Conservation (phyloP, 2,113 vertebrate species). For the Nettapus auritus region DNA sequence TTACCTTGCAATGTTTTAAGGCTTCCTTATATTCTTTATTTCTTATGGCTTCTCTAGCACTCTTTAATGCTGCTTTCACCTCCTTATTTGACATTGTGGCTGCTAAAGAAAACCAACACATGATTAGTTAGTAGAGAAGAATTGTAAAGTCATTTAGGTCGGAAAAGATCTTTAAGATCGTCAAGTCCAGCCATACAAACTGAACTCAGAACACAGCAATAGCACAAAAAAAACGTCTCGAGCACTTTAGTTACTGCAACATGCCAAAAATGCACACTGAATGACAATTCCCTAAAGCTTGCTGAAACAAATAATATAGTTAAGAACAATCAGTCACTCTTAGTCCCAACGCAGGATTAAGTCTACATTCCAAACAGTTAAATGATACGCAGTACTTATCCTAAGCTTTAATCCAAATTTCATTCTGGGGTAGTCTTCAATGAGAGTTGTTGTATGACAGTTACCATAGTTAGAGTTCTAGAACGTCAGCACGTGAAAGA, state of each 20-base stretch:
- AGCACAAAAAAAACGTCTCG: neutral
- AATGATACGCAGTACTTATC: neutral
- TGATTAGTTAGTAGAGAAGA: neutral
- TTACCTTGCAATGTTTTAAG: constrained; percentile 97
- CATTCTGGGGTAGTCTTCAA: neutral
- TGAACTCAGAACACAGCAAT: neutral
- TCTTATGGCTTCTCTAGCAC: constrained; percentile 94
- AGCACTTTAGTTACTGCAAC: neutral
- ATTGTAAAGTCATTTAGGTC: too few species aligned
- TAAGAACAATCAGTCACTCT: rapidly evolving
- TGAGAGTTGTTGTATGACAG: neutral
- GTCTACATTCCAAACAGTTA: neutral
- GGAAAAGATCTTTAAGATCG: too few species aligned
- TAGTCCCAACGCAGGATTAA: neutral
- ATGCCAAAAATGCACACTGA: neutral
- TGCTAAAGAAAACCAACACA: neutral
- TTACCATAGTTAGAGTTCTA: neutral
- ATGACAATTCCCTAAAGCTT: neutral
- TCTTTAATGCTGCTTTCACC: constrained; percentile 92
- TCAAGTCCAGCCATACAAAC: neutral
- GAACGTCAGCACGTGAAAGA: neutral
- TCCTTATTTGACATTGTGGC: constrained; percentile 91
- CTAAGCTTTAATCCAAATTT: neutral
- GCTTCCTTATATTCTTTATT: constrained; percentile 97
- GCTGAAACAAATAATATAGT: rapidly evolving